These are phyloP conservation scores for Spicauda simplicius DNA, from an alignment of 2,888 invertebrate genomes.

Conservation along the genomic window DNA sequence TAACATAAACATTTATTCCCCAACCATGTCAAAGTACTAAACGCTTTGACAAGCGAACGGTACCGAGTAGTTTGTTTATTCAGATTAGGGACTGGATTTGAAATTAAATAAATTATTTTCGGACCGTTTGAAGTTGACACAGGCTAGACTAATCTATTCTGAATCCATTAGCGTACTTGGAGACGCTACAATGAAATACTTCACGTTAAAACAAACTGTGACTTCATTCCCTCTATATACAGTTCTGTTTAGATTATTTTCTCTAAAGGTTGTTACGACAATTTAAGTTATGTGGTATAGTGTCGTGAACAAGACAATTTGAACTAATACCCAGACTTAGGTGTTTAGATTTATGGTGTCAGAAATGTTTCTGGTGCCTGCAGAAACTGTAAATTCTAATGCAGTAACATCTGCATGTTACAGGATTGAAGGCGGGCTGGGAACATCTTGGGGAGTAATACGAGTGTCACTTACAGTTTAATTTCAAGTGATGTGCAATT, in stretches of 20 bases:
- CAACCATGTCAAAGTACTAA: background rate
- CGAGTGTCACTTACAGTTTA: constrained; percentile 9
- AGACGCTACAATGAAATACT: constrained; percentile 27
- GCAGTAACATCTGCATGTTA: constrained; percentile 38
- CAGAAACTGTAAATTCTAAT: constrained; percentile 45
- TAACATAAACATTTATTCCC: background rate
- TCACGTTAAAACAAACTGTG: background rate
- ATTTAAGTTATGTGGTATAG: constrained; percentile 34
- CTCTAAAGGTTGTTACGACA: constrained; percentile 12
- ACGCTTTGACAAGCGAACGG: background rate
- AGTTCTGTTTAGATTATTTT: background rate
- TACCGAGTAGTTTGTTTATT: constrained; percentile 8
- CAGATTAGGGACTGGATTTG: constrained; percentile 15
- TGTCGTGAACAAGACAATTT: constrained; percentile 57
- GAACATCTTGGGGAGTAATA: constrained; percentile 23
- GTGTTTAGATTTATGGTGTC: constrained; percentile 58
- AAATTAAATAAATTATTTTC: constrained; percentile 51
- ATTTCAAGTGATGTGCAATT: background rate
- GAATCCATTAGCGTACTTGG: constrained; percentile 49
- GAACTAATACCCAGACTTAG: constrained; percentile 59
- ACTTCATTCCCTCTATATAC: background rate
- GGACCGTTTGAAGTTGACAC: constrained; percentile 48
- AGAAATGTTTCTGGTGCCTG: constrained; percentile 45
- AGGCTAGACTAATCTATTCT: constrained; percentile 49
- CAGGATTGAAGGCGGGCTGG: constrained; percentile 18